Evolutionary conservation across 2,113 vertebrate genomes (phyloP), one percentile per base, ranked within the genome.

Genomic region (Myrmophylax atrothorax): DNA sequence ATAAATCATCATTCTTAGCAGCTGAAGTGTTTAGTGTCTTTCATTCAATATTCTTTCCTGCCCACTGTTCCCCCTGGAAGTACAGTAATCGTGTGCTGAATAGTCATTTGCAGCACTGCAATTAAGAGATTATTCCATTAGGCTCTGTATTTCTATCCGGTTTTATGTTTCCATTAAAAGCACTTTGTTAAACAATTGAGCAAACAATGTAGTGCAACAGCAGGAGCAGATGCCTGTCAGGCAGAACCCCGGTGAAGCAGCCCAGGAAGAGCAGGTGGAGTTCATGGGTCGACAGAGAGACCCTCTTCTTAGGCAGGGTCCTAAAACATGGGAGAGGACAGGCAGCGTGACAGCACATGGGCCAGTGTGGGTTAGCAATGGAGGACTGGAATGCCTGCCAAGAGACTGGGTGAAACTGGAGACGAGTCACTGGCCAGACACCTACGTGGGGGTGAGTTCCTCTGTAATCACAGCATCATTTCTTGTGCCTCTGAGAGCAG

Each of bases 51-150:
- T 42, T 63, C 56, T 69, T 69, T 83, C 69, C 56, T 58, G 76
- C 42, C 59, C 5, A 0, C 49, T n/a, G n/a, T 10, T 53, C 50
- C 70, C 89, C 76, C 58, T 72, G 59, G 72, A 84, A 89, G 89
- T 84, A 78, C 69, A 87, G 81, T 78, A 89, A 91, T 76, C 92
- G 42, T 67, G 60, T 69, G 80, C 76, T 89, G 60, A 93, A 75
- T 3, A 91, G 56, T 63, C 91, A 72, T 72, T 94, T 78, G 70
- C 62, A 89, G 73, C 35, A 44, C 66, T 79, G 91, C 80, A 81
- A 92, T 92, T 94, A 95, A 84, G 84, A 95, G 84, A 91, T 87
- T 92, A 89, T 87, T 90, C 95, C 70, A 76, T 87, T 67, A 92
- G 80, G 77, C 78, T 78, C 84, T 96, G 73, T 67, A 74, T 90